These are phyloP conservation scores for Lysandra bellargus DNA, from an alignment of 2,888 invertebrate genomes.

Conservation along the genomic window DNA sequence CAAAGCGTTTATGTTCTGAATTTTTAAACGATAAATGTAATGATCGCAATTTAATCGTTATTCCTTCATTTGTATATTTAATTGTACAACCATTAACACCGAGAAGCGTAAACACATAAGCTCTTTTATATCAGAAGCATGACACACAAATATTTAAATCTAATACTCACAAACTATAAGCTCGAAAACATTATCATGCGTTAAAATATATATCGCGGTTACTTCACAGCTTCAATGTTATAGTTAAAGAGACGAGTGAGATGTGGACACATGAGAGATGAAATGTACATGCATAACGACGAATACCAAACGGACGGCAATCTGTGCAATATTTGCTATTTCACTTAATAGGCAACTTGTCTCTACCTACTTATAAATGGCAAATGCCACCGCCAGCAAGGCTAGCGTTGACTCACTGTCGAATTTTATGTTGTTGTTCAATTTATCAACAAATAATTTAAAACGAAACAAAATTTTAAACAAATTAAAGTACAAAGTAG, in stretches of 20 bases:
- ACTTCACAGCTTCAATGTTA: constrained; percentile 15
- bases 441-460: neutral
- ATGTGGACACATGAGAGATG: constrained; percentile 18
- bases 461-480: neutral
- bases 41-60: neutral
- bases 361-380: neutral
- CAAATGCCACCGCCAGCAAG: constrained; percentile 3
- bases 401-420: constrained; percentile 23
- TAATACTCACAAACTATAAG: constrained; percentile 23
- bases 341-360: constrained; percentile 28
- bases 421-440: neutral
- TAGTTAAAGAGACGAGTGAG: neutral
- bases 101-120: neutral
- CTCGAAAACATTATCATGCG: constrained; percentile 12
- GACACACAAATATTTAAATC: neutral
- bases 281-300: constrained; percentile 25
- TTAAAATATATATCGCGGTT: neutral
- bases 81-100: neutral
- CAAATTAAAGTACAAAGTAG: neutral
- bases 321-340: constrained; percentile 23
- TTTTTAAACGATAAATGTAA: constrained; percentile 9
- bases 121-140: neutral
- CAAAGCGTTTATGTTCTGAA: neutral
- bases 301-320: neutral
- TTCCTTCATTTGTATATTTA: neutral